These are phyloP conservation scores for Xestia sexstrigata DNA, from an alignment of 2,888 invertebrate species.

Conservation along the genomic window DNA sequence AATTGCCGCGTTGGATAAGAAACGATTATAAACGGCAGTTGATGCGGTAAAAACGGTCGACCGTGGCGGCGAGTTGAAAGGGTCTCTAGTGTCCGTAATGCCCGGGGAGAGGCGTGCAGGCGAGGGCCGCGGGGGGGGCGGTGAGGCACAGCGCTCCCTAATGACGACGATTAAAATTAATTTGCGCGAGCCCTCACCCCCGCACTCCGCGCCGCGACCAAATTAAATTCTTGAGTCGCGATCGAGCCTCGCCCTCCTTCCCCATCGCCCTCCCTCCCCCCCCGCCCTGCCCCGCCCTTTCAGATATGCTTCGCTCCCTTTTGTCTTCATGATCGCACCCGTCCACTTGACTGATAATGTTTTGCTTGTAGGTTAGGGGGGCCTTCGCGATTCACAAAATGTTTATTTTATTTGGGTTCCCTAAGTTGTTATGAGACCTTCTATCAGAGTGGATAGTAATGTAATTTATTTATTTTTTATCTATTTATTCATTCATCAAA, in stretches of 20 bases:
- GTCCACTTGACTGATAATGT: conserved; percentile 78
- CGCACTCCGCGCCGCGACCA: conserved; percentile 61
- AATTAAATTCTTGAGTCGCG: conserved; percentile 85
- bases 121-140: conserved; percentile 15
- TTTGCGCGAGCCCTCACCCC: conserved; percentile 77
- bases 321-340: conserved; percentile 70
- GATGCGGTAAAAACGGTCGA: conserved; percentile 66
- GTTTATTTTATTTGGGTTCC: conserved; percentile 39
- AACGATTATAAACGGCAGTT: conserved; percentile 64
- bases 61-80: conserved; percentile 72
- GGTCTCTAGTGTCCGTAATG: conserved; percentile 56
- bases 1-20: conserved; percentile 67
- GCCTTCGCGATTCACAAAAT: conserved; percentile 47
- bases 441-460: too few relatives aligned
- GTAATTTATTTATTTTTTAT: too few relatives aligned
- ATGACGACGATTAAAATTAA: conserved; percentile 90
- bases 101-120: conserved; percentile 22
- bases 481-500: too few relatives aligned
- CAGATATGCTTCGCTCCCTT: conserved; percentile 62
- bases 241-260: conserved; percentile 58
- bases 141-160: conserved; percentile 68
- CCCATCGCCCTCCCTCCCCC: conserved; percentile 5
- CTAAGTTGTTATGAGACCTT: background rate
- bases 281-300: conserved; percentile 24
- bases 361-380: conserved; percentile 61